Evolutionary conservation across 2,888 invertebrate species (phyloP).

Genomic region (Tachina fera): DNA sequence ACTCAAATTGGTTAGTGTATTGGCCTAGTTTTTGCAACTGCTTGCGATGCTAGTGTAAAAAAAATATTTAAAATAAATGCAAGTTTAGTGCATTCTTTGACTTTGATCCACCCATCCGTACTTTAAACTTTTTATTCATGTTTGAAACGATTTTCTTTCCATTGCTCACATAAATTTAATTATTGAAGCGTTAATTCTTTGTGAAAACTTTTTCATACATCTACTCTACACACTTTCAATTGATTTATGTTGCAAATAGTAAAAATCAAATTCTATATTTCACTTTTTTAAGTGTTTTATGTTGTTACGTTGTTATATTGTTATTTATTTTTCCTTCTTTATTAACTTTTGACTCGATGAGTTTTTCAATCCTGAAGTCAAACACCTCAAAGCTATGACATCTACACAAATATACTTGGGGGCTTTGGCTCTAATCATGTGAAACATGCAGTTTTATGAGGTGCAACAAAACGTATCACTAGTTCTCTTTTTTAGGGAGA

Average conservation of each 20-base stretch:
- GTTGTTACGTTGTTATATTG: background rate
- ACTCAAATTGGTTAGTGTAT: no score
- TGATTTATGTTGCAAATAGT: constrained; percentile 50
- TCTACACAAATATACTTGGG: background rate
- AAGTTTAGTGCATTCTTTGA: no score
- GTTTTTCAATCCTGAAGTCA: constrained; percentile 32
- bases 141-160: constrained; percentile 39
- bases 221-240: constrained; percentile 38
- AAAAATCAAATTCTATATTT: constrained; percentile 29
- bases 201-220: constrained; percentile 57
- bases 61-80: no score
- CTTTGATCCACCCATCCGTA: background rate
- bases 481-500: background rate
- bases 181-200: constrained; percentile 60
- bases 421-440: constrained; percentile 14
- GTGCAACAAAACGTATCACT: background rate
- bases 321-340: background rate
- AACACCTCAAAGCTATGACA: constrained; percentile 20
- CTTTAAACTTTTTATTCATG: constrained; percentile 17
- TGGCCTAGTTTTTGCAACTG: no score
- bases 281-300: constrained; percentile 33
- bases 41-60: no score
- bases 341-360: constrained; percentile 55
- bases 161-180: constrained; percentile 16
- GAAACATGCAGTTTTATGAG: constrained; percentile 15